Base-by-base conservation (phyloP, 2,888 invertebrate genomes). In the Dryadula phaetusa region DNA sequence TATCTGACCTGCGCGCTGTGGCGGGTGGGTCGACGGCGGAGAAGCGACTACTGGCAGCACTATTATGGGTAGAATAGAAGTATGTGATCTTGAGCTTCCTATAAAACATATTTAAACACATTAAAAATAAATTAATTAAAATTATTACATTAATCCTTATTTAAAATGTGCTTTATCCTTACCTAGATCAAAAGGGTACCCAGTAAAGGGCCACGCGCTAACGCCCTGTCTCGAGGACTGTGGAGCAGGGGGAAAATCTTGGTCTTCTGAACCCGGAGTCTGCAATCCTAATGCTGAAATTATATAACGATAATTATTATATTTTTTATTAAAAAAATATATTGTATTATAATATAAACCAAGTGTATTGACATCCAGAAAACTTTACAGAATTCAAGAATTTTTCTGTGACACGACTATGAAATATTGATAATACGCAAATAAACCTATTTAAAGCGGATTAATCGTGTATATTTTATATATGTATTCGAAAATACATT, bases 21-120 rank as follows among this genome's bases (percentile, higher is more conserved):
- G 18, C 3, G 44, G 20, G 18, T n/a, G 46, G 0, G 47, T 6
- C 3, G 44, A 10, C 8, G 25, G 28, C 42, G 16, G 42, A n/a
- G 53, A 32, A 20, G 14, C n/a, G 14, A 47, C 8, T 12, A 56
- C 22, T 32, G 64, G 64, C 25, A 64, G 25, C 5, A 64, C 56
- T 22, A 64, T 37, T 18, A 64, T 56, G 1, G 56, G 56, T 16
- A 64, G 34, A 54, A 54, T 46, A 2, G 44, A 32, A 18, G 32
- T 20, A 8, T 46, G 47, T 12, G 64, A 47, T 46, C 46, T 32
- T 44, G 8, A 32, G 14, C n/a, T 60, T 25, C 44, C 60, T 60
- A 20, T 14, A 1, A 25, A 44, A 32, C 3, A 44, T 60, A 42
- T 60, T 18, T 16, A 8, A 32, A 32, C 8, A 32, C 1, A 8